These are phyloP conservation scores for Heliconius charithonia DNA, from an alignment of 2,888 invertebrate species.

Conservation along the genomic window DNA sequence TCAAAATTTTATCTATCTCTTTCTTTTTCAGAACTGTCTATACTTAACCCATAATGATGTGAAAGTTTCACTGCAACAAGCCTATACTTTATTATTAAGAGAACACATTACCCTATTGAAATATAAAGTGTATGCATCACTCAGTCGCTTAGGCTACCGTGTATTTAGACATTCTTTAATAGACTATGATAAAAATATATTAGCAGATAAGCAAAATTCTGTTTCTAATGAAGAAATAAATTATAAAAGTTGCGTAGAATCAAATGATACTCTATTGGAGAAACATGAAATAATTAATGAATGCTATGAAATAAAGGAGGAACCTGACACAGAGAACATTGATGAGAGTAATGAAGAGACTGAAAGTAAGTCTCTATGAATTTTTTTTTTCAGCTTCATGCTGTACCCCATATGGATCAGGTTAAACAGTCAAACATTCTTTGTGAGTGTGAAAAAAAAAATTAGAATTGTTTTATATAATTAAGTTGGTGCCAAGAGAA, in stretches of 20 bases:
- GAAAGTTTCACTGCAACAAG: slow-evolving; percentile 86
- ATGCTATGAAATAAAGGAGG: not conserved
- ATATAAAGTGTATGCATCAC: slow-evolving; percentile 84
- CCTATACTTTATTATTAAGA: slow-evolving; percentile 81
- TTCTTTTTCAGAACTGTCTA: slow-evolving; percentile 83
- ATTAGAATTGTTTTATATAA: too few relatives aligned
- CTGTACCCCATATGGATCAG: not conserved
- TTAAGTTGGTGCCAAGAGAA: too few relatives aligned
- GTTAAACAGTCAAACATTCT: not conserved
- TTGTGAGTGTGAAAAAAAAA: too few relatives aligned
- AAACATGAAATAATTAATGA: slow-evolving; percentile 11
- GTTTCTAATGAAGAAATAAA: slow-evolving; percentile 5
- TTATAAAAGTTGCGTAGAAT: not conserved
- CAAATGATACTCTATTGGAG: not conserved
- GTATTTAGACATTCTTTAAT: slow-evolving; percentile 73
- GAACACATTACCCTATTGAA: slow-evolving; percentile 70
- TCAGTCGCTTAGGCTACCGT: slow-evolving; percentile 83
- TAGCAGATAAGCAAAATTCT: not conserved
- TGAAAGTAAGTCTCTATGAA: not conserved
- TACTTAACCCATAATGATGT: slow-evolving; percentile 83
- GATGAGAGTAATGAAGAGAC: not conserved
- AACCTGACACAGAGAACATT: not conserved
- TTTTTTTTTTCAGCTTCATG: not conserved
- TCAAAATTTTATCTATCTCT: not conserved
- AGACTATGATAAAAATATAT: slow-evolving; percentile 11